Evolutionary conservation across 30 jellyfish, hydroid and myxozoan species (phyloP).

Genomic region (Hydractinia symbiolongicarpus): DNA sequence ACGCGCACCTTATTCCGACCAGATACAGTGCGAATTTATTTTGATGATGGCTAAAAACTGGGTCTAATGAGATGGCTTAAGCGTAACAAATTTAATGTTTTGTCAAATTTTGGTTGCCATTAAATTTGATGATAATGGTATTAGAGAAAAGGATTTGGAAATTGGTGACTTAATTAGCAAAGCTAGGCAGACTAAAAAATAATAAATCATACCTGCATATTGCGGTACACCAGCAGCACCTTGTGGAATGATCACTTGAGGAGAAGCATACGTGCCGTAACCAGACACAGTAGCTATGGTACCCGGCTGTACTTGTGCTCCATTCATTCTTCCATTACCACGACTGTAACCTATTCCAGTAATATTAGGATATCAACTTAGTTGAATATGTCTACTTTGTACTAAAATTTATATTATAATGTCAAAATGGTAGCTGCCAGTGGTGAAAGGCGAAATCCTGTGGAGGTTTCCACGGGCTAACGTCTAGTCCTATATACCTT

Average conservation of each 20-base stretch:
- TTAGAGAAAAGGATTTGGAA: background rate
- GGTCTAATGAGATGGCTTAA: too few species aligned
- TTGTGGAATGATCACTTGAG: conserved; percentile 21
- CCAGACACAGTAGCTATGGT: conserved; percentile 31
- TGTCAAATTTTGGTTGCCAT: too few species aligned
- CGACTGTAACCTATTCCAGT: background rate
- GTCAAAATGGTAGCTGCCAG: background rate
- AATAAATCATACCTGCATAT: background rate
- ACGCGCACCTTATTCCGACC: too few species aligned
- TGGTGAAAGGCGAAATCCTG: too few species aligned
- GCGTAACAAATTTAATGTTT: too few species aligned
- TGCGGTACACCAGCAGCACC: conserved; percentile 5
- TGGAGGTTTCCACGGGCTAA: too few species aligned
- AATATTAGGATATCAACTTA: too few species aligned
- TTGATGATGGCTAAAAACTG: too few species aligned
- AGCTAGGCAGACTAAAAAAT: background rate
- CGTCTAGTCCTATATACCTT: too few species aligned
- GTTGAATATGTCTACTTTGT: too few species aligned
- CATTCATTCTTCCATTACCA: background rate
- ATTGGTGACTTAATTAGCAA: background rate
- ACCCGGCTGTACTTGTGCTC: background rate
- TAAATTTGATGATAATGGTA: too few species aligned
- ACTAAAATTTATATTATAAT: background rate
- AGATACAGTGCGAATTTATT: too few species aligned
- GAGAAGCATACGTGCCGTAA: conserved; percentile 30